Evolutionary conservation across 1,140 invertebrate genomes (phyloP), one percentile per base, ranked within the genome.

Genomic region (Tetranychus urticae): DNA sequence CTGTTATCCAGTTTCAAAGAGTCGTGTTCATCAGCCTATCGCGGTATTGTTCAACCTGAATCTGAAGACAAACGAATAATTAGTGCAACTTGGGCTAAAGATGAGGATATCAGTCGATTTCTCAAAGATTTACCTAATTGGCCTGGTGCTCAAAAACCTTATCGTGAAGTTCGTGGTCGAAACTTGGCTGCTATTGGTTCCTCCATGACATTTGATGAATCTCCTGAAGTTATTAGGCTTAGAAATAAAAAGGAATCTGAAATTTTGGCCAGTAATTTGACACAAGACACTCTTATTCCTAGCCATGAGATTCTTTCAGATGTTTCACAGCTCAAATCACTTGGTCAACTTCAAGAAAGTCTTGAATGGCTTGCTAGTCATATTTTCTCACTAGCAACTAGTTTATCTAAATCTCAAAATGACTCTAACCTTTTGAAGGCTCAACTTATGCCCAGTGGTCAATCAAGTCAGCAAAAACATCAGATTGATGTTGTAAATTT

Each of bases 91-190:
- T 94, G 90, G 90, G 78, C 90, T 1, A 87, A 88, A 65, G 90
- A 96, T 73, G 86, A 90, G 65, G 90, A 96, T 70, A 93, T 96
- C 60, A 88, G 82, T 71, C 74, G 88, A 63, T 88, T 91, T 73
- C 78, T 87, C 63, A 85, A 85, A 79, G 84, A 84, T 12, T 72
- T 88, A 37, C 85, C 85, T 1, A 88, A 86, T 69, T 88, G 85
- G 85, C 76, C 78, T 47, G 85, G 71, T 79, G 74, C 52, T 8
- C 57, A 58, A n/a, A 34, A 33, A 35, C 12, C 34, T 10, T 35
- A 14, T 6, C 13, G 35, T 35, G 33, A 14, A 36, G 33, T 34
- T 8, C 31, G 31, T 12, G 42, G 31, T 33, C n/a, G 31, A 2
- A 52, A 33, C 23, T 52, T 52, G n/a, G 50, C 13, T 13, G 13